Percentiles rank a stretch among this genome's conserved stretches.
Evolutionary conservation across 2,797 vertebrate genomes (phyloP).

Genomic region (Discoglossus pictus): DNA sequence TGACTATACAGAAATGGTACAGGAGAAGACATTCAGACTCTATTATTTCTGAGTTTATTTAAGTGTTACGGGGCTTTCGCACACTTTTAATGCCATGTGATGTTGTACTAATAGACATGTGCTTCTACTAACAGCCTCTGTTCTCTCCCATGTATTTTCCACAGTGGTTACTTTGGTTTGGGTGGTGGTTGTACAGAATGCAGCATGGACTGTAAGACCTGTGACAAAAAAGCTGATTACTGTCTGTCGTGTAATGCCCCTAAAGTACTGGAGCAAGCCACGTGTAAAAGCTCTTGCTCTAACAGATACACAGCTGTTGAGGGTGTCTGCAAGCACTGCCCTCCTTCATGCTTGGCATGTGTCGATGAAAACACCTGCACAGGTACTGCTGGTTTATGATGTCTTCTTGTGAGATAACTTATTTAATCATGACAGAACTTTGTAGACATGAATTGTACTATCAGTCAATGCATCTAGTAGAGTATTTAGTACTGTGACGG

Average conservation of each 20-base stretch:
- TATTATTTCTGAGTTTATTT: too few species aligned
- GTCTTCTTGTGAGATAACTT: too few species aligned
- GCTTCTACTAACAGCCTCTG: too few species aligned
- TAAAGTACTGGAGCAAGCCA: constrained; percentile 67
- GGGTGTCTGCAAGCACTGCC: constrained; percentile 77
- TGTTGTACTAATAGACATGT: too few species aligned
- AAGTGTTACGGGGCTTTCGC: too few species aligned
- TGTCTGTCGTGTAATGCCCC: constrained; percentile 77
- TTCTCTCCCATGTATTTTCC: neutral
- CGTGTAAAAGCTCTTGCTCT: constrained; percentile 76
- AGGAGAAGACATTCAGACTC: too few species aligned
- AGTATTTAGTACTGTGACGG: too few species aligned
- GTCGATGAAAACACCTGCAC: constrained; percentile 73
- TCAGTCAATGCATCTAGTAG: too few species aligned
- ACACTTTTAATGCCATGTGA: too few species aligned
- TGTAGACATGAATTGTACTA: too few species aligned
- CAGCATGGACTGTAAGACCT: constrained; percentile 74
- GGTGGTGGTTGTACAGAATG: constrained; percentile 66
- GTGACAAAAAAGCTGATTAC: constrained; percentile 66
- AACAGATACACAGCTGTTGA: constrained; percentile 67
- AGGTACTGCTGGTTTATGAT: constrained; percentile 64
- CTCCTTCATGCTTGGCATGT: constrained; percentile 77
- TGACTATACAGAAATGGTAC: too few species aligned
- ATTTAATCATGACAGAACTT: too few species aligned
- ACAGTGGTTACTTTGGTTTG: constrained; percentile 78